phyloP scores from a whole-genome alignment of 1,140 invertebrate species.

The Bilobella aurantiaca region DNA sequence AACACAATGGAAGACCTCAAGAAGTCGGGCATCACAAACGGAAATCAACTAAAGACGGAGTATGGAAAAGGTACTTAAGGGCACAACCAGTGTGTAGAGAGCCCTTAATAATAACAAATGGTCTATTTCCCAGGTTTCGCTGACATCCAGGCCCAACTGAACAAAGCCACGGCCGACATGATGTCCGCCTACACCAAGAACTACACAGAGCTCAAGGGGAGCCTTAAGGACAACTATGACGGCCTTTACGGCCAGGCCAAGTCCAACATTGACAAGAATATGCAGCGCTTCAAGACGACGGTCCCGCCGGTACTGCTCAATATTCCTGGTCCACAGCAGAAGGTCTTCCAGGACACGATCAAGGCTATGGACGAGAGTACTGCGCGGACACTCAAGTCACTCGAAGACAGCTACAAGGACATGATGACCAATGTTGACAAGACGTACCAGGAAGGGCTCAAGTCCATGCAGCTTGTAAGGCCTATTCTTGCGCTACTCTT shows the following conservation, averaged over 20 bases:
- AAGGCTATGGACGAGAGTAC: conserved; percentile 5
- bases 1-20: background rate
- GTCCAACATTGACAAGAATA: conserved; percentile 5
- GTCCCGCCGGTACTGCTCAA: conserved; percentile 7
- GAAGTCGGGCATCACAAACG: background rate
- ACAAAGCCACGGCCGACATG: background rate
- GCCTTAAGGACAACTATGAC: conserved; percentile 10
- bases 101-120: no score
- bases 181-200: background rate
- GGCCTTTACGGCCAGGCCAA: background rate
- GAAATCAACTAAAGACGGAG: background rate
- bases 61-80: background rate
- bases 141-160: background rate
- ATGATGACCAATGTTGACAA: conserved; percentile 8
- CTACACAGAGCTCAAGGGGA: conserved; percentile 8
- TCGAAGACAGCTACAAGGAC: conserved; percentile 10
- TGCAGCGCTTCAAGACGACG: conserved; percentile 2
- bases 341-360: conserved; percentile 10
- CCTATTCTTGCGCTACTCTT: no score
- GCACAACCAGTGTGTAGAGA: no score
- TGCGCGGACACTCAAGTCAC: background rate
- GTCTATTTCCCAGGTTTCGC: background rate
- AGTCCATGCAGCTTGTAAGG: conserved; percentile 6
- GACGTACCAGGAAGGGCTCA: background rate
- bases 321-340: background rate